Evolutionary conservation across 2,888 invertebrate species (phyloP).

Genomic region (Ophion obscuratus): DNA sequence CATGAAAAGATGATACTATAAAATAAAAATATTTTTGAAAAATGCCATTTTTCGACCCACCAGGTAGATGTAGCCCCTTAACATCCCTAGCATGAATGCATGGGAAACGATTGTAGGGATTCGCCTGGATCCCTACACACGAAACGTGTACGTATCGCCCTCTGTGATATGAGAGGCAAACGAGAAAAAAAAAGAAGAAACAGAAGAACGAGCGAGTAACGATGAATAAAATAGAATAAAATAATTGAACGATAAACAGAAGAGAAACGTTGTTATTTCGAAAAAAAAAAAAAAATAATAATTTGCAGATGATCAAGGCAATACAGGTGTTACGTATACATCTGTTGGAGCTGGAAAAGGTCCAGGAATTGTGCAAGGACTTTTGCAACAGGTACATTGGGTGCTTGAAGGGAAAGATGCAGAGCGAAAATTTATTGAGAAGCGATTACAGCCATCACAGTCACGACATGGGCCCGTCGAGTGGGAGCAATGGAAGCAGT

Average conservation of each 20-base stretch:
- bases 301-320: conserved; percentile 91
- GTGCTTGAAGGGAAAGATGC: conserved; percentile 95
- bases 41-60: no score
- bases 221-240: conserved; percentile 40
- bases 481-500: conserved; percentile 83
- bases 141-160: background rate
- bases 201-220: conserved; percentile 26
- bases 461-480: conserved; percentile 81
- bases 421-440: conserved; percentile 93
- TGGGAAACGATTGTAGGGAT: no score
- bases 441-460: conserved; percentile 90
- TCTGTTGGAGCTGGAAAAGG: conserved; percentile 96
- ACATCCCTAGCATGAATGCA: no score
- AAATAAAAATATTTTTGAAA: no score
- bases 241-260: conserved; percentile 59
- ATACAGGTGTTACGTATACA: conserved; percentile 97
- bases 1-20: no score
- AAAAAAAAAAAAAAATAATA: conserved; percentile 21
- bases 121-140: background rate
- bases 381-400: conserved; percentile 97
- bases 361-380: conserved; percentile 97
- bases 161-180: conserved; percentile 10
- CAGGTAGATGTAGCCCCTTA: no score
- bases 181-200: conserved; percentile 23
- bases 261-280: conserved; percentile 58